These are phyloP conservation scores for Lasioglossum pauxillum DNA, from an alignment of 2,888 invertebrate genomes.

Conservation along the genomic window DNA sequence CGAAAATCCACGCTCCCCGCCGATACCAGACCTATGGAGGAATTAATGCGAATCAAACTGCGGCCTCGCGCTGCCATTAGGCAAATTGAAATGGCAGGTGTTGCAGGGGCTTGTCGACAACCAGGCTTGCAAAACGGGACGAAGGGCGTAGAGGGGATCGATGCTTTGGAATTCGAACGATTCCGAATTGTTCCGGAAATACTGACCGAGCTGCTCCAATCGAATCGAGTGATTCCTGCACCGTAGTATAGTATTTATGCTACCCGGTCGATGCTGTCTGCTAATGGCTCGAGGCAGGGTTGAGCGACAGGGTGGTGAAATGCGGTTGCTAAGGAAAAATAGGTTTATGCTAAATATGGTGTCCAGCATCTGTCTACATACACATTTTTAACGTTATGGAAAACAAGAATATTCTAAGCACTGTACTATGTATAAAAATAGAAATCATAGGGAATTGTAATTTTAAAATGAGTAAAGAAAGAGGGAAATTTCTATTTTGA, in stretches of 20 bases:
- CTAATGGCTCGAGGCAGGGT: not conserved
- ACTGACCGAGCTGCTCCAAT: not conserved
- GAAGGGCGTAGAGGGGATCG: not conserved
- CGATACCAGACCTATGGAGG: constrained; percentile 4
- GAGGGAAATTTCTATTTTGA: no score
- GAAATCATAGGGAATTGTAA: no score
- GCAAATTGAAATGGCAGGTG: constrained; percentile 53
- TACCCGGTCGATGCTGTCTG: not conserved
- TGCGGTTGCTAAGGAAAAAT: not conserved
- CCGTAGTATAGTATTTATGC: constrained; percentile 5
- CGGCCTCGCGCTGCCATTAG: constrained; percentile 31
- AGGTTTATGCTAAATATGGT: not conserved
- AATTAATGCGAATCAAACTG: constrained; percentile 43
- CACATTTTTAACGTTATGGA: no score
- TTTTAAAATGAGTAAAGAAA: no score
- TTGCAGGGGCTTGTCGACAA: constrained; percentile 16
- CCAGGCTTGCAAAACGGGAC: not conserved
- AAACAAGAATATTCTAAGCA: no score
- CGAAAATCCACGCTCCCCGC: constrained; percentile 4
- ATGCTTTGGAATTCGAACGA: not conserved
- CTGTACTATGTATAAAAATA: no score
- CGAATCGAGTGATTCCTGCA: not conserved
- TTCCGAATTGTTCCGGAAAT: constrained; percentile 6
- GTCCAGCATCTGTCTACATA: not conserved
- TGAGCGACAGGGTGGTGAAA: not conserved